Percentiles rank a stretch among this genome's conserved stretches.
Evolutionary conservation across 2,888 invertebrate species (phyloP).

Genomic region (Keiferia lycopersicella): DNA sequence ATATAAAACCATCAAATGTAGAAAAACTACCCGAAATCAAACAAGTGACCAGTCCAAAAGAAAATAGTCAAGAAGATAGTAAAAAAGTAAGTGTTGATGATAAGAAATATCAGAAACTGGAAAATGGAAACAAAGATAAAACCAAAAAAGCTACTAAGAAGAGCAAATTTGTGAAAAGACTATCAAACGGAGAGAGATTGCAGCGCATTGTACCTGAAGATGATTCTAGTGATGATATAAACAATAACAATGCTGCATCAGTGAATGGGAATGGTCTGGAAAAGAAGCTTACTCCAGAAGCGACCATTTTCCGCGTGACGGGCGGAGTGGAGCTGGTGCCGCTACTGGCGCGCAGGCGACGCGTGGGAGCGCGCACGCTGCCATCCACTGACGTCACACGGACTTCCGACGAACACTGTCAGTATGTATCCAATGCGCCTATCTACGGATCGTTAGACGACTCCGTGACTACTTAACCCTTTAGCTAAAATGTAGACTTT

Average conservation of each 20-base stretch:
- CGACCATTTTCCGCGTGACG: slow-evolving; percentile 69
- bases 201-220: slow-evolving; percentile 52
- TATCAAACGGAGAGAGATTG: slow-evolving; percentile 61
- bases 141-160: slow-evolving; percentile 54
- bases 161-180: slow-evolving; percentile 59
- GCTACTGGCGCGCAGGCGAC: slow-evolving; percentile 84
- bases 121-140: slow-evolving; percentile 43
- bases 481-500: too few relatives aligned
- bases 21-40: slow-evolving; percentile 65
- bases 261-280: slow-evolving; percentile 33
- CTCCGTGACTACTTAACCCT: too few relatives aligned
- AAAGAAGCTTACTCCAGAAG: slow-evolving; percentile 67
- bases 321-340: slow-evolving; percentile 90
- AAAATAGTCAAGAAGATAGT: slow-evolving; percentile 37
- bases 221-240: slow-evolving; percentile 36
- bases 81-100: slow-evolving; percentile 38
- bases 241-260: slow-evolving; percentile 3
- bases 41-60: slow-evolving; percentile 42
- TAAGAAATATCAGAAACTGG: slow-evolving; percentile 36
- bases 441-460: too few relatives aligned
- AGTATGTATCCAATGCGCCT: slow-evolving; percentile 53
- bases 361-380: slow-evolving; percentile 71
- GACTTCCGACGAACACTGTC: slow-evolving; percentile 66
- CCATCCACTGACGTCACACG: slow-evolving; percentile 75
- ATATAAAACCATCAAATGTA: slow-evolving; percentile 46